Conservation (phyloP, 2,888 invertebrate species). For the Cephus runcator region DNA sequence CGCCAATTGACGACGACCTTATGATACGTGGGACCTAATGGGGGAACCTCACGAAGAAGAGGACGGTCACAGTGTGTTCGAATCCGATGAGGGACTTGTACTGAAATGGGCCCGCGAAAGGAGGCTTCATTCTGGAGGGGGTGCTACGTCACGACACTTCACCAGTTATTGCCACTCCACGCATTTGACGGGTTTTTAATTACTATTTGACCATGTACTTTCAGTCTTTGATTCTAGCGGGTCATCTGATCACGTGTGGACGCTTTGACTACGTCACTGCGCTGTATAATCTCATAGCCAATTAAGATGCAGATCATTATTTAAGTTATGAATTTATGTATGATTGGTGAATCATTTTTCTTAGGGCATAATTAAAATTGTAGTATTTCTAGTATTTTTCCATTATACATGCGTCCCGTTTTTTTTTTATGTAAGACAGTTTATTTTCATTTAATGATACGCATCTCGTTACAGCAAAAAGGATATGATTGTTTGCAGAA, state of each 20-base stretch:
- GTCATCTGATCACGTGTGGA: neutral
- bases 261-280: neutral
- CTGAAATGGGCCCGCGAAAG: constrained; percentile 22
- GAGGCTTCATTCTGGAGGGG: constrained; percentile 4
- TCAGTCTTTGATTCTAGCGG: neutral
- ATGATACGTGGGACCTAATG: neutral
- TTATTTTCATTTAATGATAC: neutral
- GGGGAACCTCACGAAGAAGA: constrained; percentile 40
- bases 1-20: neutral
- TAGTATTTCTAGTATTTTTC: neutral
- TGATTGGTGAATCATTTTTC: neutral
- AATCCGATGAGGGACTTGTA: constrained; percentile 24
- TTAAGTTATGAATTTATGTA: no score
- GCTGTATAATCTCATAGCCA: neutral
- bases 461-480: neutral
- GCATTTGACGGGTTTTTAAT: neutral
- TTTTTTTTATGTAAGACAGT: neutral
- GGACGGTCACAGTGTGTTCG: constrained; percentile 42
- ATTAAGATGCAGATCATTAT: neutral
- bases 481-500: neutral
- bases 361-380: neutral
- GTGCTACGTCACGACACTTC: neutral
- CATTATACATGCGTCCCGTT: neutral
- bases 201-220: neutral
- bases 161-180: neutral